Base-by-base conservation (phyloP, 2,113 vertebrate species). In the Petrocephalus zakoni region DNA sequence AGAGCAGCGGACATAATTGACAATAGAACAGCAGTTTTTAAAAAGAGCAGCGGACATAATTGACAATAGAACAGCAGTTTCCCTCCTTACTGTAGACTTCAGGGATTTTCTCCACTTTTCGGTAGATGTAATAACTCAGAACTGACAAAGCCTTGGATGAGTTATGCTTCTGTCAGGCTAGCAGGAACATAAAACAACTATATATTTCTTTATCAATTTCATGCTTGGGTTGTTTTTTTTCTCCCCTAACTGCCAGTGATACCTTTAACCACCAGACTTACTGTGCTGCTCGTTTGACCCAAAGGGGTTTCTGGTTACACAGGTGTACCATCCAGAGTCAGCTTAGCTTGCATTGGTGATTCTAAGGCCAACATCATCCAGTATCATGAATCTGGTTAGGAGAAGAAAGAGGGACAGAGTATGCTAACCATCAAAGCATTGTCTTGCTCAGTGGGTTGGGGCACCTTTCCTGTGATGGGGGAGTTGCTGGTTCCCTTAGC, bases 251-350 rank as follows among this genome's bases (percentile, higher is more conserved):
- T 49, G 22, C 81, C 37, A 83, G 81, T n/a, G 81, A 86, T 90
- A 98, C 98, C 97, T 89, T 97, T 98, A 78, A 98, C 96, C 8
- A 97, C 89, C 89, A 98, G 91, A 90, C 85, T 95, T 89, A 97
- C 97, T 15, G 97, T 96, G 89, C 96, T 97, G 88, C 92, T 98
- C 86, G 97, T 97, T 97, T 93, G 95, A 93, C 88, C 97, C 97
- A 93, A 98, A 99, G 93, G 95, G 96, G 94, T 98, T 99, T 93
- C 95, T 94, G 34, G 97, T 97, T 89, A 96, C 93, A 92, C 97
- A 98, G 0, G 95, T 97, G 89, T 98, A 98, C 90, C 92, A 96
- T 90, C 97, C 97, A 56, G 95, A 94, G 78, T 99, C 97, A 1
- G n/a, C 95, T 93, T 97, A 98, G 89, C 96, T 97, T 92, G 98